Evolutionary conservation across 2,888 invertebrate species (phyloP), one percentile per base, ranked within the genome.

Genomic region (Paralinhomoeus sp.): DNA sequence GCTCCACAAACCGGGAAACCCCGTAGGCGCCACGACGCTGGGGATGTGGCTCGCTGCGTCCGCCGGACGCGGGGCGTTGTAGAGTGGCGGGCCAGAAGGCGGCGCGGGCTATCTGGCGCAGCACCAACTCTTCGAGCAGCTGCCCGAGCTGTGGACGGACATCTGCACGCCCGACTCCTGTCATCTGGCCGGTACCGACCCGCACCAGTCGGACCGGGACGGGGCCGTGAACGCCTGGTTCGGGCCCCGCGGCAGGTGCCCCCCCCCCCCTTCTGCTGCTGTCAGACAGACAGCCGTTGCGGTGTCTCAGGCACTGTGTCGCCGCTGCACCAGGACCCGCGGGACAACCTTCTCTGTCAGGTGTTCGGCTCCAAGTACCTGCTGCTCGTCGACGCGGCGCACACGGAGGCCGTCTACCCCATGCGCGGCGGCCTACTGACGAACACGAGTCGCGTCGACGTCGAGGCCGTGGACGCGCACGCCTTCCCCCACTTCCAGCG

Each of bases 401-500:
- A 80, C 57, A 72, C 77, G 0, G 63, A 70, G 64, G 49, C 48
- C 54, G 63, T 97, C 1, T 89, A 91, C 64, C 78, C 85, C 0
- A 18, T 35, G 9, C 77, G 81, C 64, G 60, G 62, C 23, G 73
- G 74, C 51, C 67, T 93, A 52, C 65, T 93, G 37, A 71, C 70
- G 48, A 97, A 97, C 61, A 93, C 93, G 31, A 80, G 89, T 34
- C 78, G 76, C 60, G 75, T 91, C 1, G 81, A 93, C 69, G 79
- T 84, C 0, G 73, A 79, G 45, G 64, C 74, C 39, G 76, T 81
- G 3, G 75, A 89, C 67, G 68, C 73, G 17, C 65, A 68, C 2
- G 67, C 71, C 49, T 82, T 74, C 70, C 84, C 89, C 0, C 64
- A 75, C 38, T 78, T 79, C 47, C 43, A 48, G 2, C 45, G 56